Evolutionary conservation across 2,797 vertebrate species (phyloP).

Genomic region (Melanotaenia parkinsoni): DNA sequence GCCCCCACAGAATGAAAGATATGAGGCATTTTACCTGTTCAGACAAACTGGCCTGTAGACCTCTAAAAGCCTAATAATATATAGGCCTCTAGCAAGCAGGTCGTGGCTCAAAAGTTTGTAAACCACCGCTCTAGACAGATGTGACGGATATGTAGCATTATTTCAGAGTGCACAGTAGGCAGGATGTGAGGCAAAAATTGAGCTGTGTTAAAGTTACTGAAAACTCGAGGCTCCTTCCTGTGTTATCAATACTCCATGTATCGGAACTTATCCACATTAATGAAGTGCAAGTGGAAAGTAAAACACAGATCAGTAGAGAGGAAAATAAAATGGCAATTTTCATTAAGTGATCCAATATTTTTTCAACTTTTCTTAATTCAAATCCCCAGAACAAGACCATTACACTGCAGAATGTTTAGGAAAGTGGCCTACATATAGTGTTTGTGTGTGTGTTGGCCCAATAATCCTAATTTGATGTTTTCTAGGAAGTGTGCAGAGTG

Average conservation of each 20-base stretch:
- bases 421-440: constrained; percentile 16
- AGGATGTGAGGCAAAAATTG: not conserved
- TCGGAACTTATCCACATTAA: not conserved
- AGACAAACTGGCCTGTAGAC: no score
- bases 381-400: not conserved
- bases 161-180: not conserved
- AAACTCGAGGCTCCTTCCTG: not conserved
- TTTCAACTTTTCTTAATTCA: not conserved
- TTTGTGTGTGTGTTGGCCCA: constrained; percentile 25
- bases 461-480: constrained; percentile 55
- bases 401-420: not conserved
- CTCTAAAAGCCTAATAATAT: no score
- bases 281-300: not conserved
- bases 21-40: constrained; percentile 12
- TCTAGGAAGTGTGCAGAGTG: constrained; percentile 32
- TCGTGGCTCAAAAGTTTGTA: no score
- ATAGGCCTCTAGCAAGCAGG: no score
- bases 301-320: not conserved
- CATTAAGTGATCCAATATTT: not conserved
- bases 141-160: no score
- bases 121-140: no score
- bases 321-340: not conserved
- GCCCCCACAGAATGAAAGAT: no score
- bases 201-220: no score
- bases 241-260: not conserved